These are phyloP conservation scores for Drosophila macrospina DNA, from an alignment of 2,888 invertebrate genomes.

Conservation along the genomic window DNA sequence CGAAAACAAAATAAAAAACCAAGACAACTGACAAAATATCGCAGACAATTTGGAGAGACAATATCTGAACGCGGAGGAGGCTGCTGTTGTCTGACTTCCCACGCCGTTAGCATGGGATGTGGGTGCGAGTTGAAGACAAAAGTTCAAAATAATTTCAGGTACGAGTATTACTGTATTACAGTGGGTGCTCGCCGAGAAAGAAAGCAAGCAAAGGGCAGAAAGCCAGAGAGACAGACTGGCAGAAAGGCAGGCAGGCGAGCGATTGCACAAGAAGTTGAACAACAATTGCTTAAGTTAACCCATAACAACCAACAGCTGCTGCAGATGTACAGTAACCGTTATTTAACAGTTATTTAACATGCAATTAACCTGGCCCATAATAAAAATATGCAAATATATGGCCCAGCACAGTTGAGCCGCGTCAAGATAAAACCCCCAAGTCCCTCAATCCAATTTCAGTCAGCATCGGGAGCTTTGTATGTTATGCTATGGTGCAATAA, in stretches of 20 bases:
- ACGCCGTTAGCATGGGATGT: slow-evolving; percentile 55
- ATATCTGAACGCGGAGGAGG: background rate
- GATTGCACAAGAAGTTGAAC: slow-evolving; percentile 71
- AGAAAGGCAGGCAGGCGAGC: background rate
- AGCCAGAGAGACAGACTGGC: background rate
- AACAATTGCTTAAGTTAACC: slow-evolving; percentile 59
- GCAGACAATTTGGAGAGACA: slow-evolving; percentile 9
- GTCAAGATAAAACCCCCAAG: slow-evolving; percentile 34
- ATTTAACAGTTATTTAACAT: slow-evolving; percentile 80
- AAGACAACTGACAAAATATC: slow-evolving; percentile 29
- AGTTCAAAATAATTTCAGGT: slow-evolving; percentile 78
- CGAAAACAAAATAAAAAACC: slow-evolving; percentile 14
- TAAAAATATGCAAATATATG: slow-evolving; percentile 63
- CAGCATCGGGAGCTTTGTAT: slow-evolving; percentile 27
- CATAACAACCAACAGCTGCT: slow-evolving; percentile 43
- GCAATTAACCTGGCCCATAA: slow-evolving; percentile 72
- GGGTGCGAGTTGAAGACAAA: slow-evolving; percentile 63
- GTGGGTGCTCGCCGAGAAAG: slow-evolving; percentile 51
- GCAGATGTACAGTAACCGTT: slow-evolving; percentile 67
- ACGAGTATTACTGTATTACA: slow-evolving; percentile 53
- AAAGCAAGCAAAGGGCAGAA: slow-evolving; percentile 31
- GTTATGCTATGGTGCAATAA: slow-evolving; percentile 77
- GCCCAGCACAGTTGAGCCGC: slow-evolving; percentile 45
- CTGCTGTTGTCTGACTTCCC: slow-evolving; percentile 50
- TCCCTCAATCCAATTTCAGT: slow-evolving; percentile 9